Base-by-base conservation (phyloP, 2,797 vertebrate genomes). In the Channa striata region DNA sequence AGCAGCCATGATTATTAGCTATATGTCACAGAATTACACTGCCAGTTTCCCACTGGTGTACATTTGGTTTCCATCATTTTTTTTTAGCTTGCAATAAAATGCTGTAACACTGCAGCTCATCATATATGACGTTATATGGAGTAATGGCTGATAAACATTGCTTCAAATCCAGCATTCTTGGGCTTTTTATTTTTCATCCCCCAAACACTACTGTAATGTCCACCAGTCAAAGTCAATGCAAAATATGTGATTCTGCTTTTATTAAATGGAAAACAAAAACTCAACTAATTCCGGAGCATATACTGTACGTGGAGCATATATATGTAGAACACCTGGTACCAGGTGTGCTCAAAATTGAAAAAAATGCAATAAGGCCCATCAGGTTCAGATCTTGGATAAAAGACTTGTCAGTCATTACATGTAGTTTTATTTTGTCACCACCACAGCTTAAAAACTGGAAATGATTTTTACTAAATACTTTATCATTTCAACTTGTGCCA, bases 1-100 rank as follows among this genome's bases (percentile, higher is more conserved):
- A 67, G 58, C 30, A 17, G 39, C 30, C 13, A 2, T 47, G 54
- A 57, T 82, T 65, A 39, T 46, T 17, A 43, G 63, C 39, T 8
- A 13, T n/a, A 43, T 47, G 51, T 59, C 39, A 34, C 30, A 25
- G 9, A 13, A 54, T 36, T n/a, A 20, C 25, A 23, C 5, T 30
- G 25, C 12, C 10, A 1, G 37, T n/a, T 64, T 58, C 12, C 57
- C 14, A 12, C 42, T n/a, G 5, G 1, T n/a, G 20, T 6, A 11
- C 9, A 12, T 33, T 49, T 23, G n/a, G 46, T 63, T 58, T 36
- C 5, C 1, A 1, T 70, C 10, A 39, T 6, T 23, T 25, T 47
- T 25, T 47, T 30, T 17, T 0, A 65, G 1, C 59, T 40, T 52
- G n/a, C 17, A 59, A 10, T 56, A 20, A 9, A 2, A 30, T 30